Evolutionary conservation across 2,113 vertebrate genomes (phyloP).

Genomic region (Salvelinus sp.): DNA sequence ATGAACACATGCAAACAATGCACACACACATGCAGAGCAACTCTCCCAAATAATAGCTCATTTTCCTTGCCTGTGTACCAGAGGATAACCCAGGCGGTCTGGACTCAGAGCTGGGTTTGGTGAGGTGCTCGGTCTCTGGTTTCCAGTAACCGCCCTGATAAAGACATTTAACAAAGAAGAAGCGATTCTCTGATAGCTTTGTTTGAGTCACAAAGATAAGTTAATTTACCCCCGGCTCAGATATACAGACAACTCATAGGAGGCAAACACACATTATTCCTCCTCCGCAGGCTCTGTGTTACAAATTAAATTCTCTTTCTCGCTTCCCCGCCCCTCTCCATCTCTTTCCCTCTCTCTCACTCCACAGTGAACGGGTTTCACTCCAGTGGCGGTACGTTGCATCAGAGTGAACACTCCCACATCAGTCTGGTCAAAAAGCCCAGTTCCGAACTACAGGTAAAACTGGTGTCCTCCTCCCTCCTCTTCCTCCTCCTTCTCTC

Average conservation of each 20-base stretch:
- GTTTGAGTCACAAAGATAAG: conserved; percentile 2
- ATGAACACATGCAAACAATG: no score
- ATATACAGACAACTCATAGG: neutral
- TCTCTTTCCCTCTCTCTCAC: conserved; percentile 3
- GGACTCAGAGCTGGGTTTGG: neutral
- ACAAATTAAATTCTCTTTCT: conserved; percentile 12
- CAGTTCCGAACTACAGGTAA: conserved; percentile 87
- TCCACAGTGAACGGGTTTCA: conserved; percentile 93
- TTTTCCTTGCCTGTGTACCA: neutral
- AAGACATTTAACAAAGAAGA: neutral
- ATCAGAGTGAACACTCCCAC: conserved; percentile 82
- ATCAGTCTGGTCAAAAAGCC: conserved; percentile 78
- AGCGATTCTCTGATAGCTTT: neutral
- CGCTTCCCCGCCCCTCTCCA: neutral
- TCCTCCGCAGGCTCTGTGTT: neutral
- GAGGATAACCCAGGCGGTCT: neutral
- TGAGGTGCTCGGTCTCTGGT: neutral
- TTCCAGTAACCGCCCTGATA: neutral
- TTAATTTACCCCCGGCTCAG: neutral
- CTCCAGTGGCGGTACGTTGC: conserved; percentile 79
- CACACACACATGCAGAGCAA: no score
- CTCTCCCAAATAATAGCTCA: neutral
- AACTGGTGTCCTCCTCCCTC: neutral
- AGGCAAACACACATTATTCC: neutral
- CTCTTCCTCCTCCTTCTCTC: conserved; percentile 1